Evolutionary conservation across 2,797 vertebrate species (phyloP), one percentile per base, ranked within the genome.

Genomic region (Gallinago stenura): DNA sequence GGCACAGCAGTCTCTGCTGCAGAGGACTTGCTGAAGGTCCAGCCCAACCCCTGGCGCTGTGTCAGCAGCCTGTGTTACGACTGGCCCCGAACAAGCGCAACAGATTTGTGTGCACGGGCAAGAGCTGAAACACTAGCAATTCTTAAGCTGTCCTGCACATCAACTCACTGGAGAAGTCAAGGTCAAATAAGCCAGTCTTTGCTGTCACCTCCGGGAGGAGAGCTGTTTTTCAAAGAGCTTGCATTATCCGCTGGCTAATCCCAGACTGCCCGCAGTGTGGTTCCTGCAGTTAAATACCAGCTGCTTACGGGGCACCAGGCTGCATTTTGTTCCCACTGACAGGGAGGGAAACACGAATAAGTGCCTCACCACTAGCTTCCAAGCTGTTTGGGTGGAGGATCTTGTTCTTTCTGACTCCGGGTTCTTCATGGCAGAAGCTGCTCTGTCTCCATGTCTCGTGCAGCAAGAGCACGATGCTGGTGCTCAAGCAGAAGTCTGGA

Each of bases 151-250:
- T 9, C 25, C 18, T 10, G 15, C 46, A 33, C 37, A 50, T 46
- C 77, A 73, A 12, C 30, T 77, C 48, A n/a, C 7, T 84, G 66
- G 43, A 60, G 71, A 93, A 94, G 83, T 62, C 83, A 95, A 92
- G 80, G 95, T 94, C 93, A 95, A 92, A 87, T 15, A 84, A 93
- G 96, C 89, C 96, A 79, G 87, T 50, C 16, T 7, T 3, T 85
- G 94, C 90, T 93, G 82, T 94, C 93, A 91, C 83, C 93, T 53
- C 95, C 53, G 88, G 90, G 95, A 95, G 60, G 41, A 79, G 72
- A 86, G 81, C 85, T 80, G 91, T 1, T 91, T 85, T 18, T 92
- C 95, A 89, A 89, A 92, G 86, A 58, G 88, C 75, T 93, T 1
- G 0, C 84, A 58, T 89, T 81, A 94, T 70, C 95, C 0, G 1